A percentile compares a stretch with the other conserved stretches of the same genome.
phyloP scores from a whole-genome alignment of 2,888 invertebrate genomes.

The Andrena marginata region DNA sequence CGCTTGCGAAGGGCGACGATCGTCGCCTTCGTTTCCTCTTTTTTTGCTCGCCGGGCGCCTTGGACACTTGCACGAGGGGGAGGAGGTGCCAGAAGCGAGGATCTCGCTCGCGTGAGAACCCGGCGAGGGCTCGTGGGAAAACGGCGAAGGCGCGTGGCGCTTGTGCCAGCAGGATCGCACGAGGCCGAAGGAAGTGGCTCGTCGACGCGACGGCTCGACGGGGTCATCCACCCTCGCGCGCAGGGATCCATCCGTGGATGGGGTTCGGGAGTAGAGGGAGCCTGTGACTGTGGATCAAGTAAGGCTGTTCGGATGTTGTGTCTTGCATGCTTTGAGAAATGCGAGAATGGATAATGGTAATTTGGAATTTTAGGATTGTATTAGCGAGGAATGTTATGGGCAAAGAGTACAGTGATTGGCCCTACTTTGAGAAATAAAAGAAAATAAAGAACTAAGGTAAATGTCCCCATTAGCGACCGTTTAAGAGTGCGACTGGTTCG shows the following conservation, averaged over 20 bases:
- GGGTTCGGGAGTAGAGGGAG: too few relatives aligned
- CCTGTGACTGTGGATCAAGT: too few relatives aligned
- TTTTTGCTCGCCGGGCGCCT: conserved; percentile 21
- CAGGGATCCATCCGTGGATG: neutral
- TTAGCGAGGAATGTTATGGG: neutral
- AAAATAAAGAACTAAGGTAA: too few relatives aligned
- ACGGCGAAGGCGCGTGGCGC: conserved; percentile 83
- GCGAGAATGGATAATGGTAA: neutral
- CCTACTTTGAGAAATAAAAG: too few relatives aligned
- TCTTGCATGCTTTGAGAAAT: too few relatives aligned
- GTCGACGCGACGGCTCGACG: neutral
- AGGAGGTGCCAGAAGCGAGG: conserved; percentile 44
- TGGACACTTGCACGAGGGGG: conserved; percentile 51
- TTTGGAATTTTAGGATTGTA: neutral
- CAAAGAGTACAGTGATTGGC: neutral
- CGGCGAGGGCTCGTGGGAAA: conserved; percentile 84
- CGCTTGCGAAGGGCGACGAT: conserved; percentile 41
- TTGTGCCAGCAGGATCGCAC: conserved; percentile 81
- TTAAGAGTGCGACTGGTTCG: too few relatives aligned
- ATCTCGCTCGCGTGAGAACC: conserved; percentile 81
- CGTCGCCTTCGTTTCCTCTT: conserved; percentile 4
- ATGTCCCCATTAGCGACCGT: too few relatives aligned
- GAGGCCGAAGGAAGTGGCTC: conserved; percentile 48
- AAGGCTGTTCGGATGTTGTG: too few relatives aligned
- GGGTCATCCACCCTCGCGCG: conserved; percentile 35